These are phyloP conservation scores for Paralvinella palmiformis DNA, from an alignment of 1,140 invertebrate genomes.

Conservation along the genomic window DNA sequence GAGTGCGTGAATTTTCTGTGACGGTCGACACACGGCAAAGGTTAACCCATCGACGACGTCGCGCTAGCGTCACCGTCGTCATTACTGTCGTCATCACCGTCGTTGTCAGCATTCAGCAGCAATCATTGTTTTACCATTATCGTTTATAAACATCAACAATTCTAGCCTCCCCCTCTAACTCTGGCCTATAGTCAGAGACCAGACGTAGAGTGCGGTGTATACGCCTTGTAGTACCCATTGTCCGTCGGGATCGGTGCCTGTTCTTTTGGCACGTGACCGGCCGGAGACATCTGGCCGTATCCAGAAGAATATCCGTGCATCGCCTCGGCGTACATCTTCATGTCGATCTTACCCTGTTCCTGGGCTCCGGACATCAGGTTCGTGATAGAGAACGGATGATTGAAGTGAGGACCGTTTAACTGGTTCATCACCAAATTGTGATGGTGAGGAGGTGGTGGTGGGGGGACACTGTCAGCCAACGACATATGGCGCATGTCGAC, in stretches of 20 bases:
- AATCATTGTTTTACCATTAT: too few species aligned
- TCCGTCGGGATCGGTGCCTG: slow-evolving; percentile 4
- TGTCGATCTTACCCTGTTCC: slow-evolving; percentile 42
- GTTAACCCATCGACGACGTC: too few species aligned
- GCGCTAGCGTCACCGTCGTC: too few species aligned
- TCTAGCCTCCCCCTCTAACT: background rate
- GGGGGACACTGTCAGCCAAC: slow-evolving; percentile 14
- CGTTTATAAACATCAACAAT: background rate
- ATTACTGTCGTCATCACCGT: too few species aligned
- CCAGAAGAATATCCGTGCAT: slow-evolving; percentile 35
- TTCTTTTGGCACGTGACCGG: background rate
- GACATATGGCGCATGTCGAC: slow-evolving; percentile 26
- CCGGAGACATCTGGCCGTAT: slow-evolving; percentile 39
- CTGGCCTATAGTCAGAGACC: slow-evolving; percentile 4
- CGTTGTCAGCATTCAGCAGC: too few species aligned
- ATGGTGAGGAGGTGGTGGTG: slow-evolving; percentile 35
- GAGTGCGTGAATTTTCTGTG: too few species aligned
- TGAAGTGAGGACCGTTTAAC: slow-evolving; percentile 41
- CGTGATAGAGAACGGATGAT: slow-evolving; percentile 82
- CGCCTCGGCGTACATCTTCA: slow-evolving; percentile 41
- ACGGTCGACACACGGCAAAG: too few species aligned
- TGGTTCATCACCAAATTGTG: slow-evolving; percentile 50
- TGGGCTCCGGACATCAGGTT: slow-evolving; percentile 37
- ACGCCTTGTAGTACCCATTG: slow-evolving; percentile 41
- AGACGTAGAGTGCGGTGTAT: slow-evolving; percentile 41